Percentiles rank a stretch among this genome's conserved stretches.
phyloP scores from a whole-genome alignment of 2,113 vertebrate species.

The Cryptoleucopteryx plumbea region DNA sequence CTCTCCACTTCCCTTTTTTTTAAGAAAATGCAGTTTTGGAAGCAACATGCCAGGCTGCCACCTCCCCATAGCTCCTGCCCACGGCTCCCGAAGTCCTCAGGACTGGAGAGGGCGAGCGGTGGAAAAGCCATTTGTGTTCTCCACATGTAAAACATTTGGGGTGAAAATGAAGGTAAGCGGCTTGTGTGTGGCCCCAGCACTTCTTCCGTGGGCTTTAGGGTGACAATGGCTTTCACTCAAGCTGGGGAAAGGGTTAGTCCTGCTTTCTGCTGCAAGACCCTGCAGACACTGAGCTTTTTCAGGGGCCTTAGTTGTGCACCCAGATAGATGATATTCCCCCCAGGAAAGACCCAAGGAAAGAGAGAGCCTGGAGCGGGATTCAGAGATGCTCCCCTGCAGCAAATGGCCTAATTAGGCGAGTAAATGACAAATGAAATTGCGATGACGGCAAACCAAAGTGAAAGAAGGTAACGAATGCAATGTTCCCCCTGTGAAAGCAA shows the following conservation, averaged over 20 bases:
- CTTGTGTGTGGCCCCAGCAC: not conserved
- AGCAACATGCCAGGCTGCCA: fast-evolving
- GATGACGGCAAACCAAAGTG: not conserved
- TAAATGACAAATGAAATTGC: not conserved
- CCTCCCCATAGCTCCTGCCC: not conserved
- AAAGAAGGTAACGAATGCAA: not conserved
- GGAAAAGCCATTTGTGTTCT: not conserved
- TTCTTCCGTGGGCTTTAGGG: not conserved
- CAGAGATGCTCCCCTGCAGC: not conserved
- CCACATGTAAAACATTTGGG: not conserved
- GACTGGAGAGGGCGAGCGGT: fast-evolving
- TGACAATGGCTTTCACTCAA: not conserved
- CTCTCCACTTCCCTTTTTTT: not conserved
- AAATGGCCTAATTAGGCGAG: not conserved
- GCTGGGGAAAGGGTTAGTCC: not conserved
- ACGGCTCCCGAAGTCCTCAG: fast-evolving
- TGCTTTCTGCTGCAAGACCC: not conserved
- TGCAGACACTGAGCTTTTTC: not conserved
- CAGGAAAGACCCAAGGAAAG: not conserved
- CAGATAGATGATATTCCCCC: not conserved
- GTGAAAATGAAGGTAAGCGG: not conserved
- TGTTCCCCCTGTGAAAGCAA: fast-evolving
- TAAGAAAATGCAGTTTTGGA: not conserved
- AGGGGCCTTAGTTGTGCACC: not conserved
- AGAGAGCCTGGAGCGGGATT: not conserved